These are phyloP conservation scores for Idaea biselata DNA, from an alignment of 2,888 invertebrate species.

Conservation along the genomic window DNA sequence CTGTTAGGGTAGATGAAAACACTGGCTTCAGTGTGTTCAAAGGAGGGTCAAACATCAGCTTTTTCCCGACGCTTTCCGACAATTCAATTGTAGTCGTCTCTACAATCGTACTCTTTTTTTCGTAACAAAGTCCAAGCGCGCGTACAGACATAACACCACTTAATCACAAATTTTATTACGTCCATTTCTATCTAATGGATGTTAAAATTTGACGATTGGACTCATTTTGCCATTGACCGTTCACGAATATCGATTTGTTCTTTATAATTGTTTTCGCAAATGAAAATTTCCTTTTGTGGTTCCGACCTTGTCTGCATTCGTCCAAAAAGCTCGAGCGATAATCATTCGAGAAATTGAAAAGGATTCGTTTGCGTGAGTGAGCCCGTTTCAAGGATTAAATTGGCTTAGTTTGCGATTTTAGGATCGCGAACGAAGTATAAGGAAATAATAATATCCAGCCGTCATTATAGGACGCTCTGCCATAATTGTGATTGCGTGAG, in stretches of 20 bases:
- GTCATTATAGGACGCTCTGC: not conserved
- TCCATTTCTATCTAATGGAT: slow-evolving; percentile 13
- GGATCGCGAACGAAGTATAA: slow-evolving; percentile 31
- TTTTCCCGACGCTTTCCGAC: not conserved
- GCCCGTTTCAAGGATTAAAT: slow-evolving; percentile 60
- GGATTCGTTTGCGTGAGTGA: slow-evolving; percentile 53
- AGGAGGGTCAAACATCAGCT: not conserved
- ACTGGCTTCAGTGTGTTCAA: not conserved
- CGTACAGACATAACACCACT: slow-evolving; percentile 7
- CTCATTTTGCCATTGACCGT: slow-evolving; percentile 15
- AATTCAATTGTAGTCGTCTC: not conserved
- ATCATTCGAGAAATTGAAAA: slow-evolving; percentile 64
- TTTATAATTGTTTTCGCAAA: slow-evolving; percentile 16
- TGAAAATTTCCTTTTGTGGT: slow-evolving; percentile 12
- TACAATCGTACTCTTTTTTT: not conserved
- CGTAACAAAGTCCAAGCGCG: not conserved
- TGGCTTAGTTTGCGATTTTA: slow-evolving; percentile 57
- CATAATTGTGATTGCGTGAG: not conserved
- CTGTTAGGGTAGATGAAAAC: not conserved
- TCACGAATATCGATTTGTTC: slow-evolving; percentile 14
- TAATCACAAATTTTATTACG: slow-evolving; percentile 19
- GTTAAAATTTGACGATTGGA: slow-evolving; percentile 21
- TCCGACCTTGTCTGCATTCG: slow-evolving; percentile 14
- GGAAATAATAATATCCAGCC: slow-evolving; percentile 20
- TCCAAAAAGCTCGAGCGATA: slow-evolving; percentile 38